phyloP scores from a whole-genome alignment of 2,888 invertebrate genomes.

The Ichneumon xanthorius region DNA sequence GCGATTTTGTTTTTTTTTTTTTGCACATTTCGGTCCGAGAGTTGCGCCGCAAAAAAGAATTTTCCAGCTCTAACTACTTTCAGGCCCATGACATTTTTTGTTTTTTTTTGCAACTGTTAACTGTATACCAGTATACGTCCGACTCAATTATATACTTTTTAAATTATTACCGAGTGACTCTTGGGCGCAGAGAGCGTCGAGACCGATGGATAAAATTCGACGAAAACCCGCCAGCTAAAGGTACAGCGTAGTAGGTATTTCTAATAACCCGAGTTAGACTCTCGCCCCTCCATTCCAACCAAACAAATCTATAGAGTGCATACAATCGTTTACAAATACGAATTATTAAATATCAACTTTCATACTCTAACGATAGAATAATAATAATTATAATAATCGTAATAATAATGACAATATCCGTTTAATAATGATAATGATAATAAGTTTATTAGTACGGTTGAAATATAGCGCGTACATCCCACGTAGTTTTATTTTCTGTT shows the following conservation, averaged over 20 bases:
- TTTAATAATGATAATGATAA: constrained; percentile 67
- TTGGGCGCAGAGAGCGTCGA: constrained; percentile 5
- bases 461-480: constrained; percentile 73
- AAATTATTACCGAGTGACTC: constrained; percentile 3
- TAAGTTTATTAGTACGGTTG: constrained; percentile 70
- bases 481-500: constrained; percentile 69
- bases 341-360: constrained; percentile 85
- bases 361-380: constrained; percentile 84
- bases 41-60: background rate
- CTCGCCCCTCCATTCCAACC: constrained; percentile 84
- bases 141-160: constrained; percentile 3
- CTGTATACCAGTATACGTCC: constrained; percentile 26
- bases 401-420: constrained; percentile 69
- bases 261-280: constrained; percentile 85
- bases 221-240: constrained; percentile 82
- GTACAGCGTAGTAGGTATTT: constrained; percentile 84
- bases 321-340: constrained; percentile 83
- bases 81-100: constrained; percentile 30
- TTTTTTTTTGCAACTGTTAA: constrained; percentile 26
- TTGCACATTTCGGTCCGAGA: constrained; percentile 42
- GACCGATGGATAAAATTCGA: constrained; percentile 9
- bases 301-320: constrained; percentile 84
- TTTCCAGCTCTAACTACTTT: constrained; percentile 16
- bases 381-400: constrained; percentile 76
- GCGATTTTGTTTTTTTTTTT: background rate